Base-by-base conservation (phyloP, 2,888 invertebrate genomes). In the Apamea sordens region DNA sequence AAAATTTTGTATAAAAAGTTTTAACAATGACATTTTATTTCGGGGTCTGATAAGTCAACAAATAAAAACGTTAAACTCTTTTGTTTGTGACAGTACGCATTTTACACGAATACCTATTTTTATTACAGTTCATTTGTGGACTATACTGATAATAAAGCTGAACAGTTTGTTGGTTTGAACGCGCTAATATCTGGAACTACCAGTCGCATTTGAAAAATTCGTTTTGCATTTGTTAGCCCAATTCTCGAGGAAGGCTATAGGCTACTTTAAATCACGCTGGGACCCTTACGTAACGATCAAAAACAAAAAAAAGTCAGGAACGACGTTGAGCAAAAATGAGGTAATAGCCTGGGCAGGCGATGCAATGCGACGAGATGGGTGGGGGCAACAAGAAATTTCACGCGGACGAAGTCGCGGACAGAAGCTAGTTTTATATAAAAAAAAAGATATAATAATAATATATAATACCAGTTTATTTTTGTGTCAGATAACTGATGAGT, bases 71-170 rank as follows among this genome's bases (percentile, higher is more conserved):
- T 79, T 85, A 73, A 88, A 88, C 87, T 89, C 88, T 90, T 91
- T 90, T 90, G 91, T 84, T 76, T 85, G 83, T 87, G 91, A 90
- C 90, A 86, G 89, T 92, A 90, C 84, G 82, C 83, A 89, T 88
- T 90, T 61, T 83, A 77, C 69, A 77, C 67, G 44, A 79, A 83
- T 88, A 71, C 73, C 61, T 77, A 13, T 59, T n/a, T 11, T 59
- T 59, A 59, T 59, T 59, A 53, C 47, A 13, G 64, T 72, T 56
- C 13, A 77, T 47, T 61, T 72, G 41, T 61, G 32, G 59, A 61
- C 3, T 73, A 47, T 15, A 47, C 47, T 47, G 15, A 47, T 47
- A 15, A 47, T 47, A 53, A 56, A 11, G 1, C n/a, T 59, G 13
- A n/a, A n/a, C 11, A 59, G n/a, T 36, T 36, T 59, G 41, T 41